phyloP scores from a whole-genome alignment of 1,140 invertebrate genomes.

The Adelges cooleyi region DNA sequence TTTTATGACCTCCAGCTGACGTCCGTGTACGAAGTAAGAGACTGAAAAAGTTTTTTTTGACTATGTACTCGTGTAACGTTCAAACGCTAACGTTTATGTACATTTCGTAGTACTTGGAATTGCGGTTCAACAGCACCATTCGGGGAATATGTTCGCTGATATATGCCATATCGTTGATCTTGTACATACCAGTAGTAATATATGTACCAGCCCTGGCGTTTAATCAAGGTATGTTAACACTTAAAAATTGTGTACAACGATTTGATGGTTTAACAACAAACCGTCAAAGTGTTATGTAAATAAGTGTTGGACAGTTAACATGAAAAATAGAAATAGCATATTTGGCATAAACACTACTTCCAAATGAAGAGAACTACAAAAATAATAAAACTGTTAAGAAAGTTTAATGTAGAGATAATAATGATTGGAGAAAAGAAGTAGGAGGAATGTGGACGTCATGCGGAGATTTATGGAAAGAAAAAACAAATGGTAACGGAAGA shows the following conservation, averaged over 20 bases:
- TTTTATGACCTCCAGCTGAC: slow-evolving; percentile 74
- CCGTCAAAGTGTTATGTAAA: no score
- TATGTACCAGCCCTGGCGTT: slow-evolving; percentile 39
- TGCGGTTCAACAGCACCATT: not conserved
- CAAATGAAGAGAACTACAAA: no score
- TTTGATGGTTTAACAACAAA: no score
- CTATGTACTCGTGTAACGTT: no score
- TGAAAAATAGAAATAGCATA: no score
- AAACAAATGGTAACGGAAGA: not conserved
- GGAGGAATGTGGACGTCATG: not conserved
- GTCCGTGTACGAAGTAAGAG: slow-evolving; percentile 71
- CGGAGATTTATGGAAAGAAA: not conserved
- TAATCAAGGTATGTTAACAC: slow-evolving; percentile 37
- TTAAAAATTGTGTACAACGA: no score
- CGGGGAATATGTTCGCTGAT: slow-evolving; percentile 1
- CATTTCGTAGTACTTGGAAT: slow-evolving; percentile 3
- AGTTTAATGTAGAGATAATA: not conserved
- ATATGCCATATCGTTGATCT: slow-evolving; percentile 29
- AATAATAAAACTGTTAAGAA: no score
- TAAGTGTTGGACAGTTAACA: no score
- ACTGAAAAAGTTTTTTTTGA: no score
- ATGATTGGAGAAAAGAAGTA: not conserved
- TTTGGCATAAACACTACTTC: no score
- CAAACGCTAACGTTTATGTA: slow-evolving; percentile 1
- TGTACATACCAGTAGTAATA: slow-evolving; percentile 38